Conservation (phyloP, 2,888 invertebrate genomes). For the Julus scanicus region DNA sequence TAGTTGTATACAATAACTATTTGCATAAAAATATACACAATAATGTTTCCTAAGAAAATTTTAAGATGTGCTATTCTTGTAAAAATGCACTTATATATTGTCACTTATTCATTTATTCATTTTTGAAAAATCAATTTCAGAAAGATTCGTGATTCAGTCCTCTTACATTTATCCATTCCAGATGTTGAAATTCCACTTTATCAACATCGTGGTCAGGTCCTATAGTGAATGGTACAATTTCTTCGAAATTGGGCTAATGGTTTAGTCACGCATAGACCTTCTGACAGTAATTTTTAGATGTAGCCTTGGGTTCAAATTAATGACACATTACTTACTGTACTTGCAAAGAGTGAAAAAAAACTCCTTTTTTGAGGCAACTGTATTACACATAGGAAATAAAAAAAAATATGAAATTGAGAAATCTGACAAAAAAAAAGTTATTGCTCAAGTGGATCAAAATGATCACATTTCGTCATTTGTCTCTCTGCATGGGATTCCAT, state of each 20-base stretch:
- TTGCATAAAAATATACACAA: no score
- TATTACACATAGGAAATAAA: constrained; percentile 9
- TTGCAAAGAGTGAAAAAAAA: not conserved
- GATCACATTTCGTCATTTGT: not conserved
- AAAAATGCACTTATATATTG: no score
- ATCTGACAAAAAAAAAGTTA: not conserved
- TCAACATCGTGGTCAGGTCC: not conserved
- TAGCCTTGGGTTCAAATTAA: not conserved
- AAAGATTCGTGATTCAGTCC: no score
- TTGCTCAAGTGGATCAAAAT: constrained; percentile 16
- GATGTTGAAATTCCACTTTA: no score
- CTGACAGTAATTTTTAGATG: not conserved
- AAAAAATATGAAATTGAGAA: constrained; percentile 8
- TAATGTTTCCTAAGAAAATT: no score
- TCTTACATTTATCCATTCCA: no score
- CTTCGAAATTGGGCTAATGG: constrained; percentile 19
- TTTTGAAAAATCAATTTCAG: no score
- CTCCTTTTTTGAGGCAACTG: not conserved
- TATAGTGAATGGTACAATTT: not conserved
- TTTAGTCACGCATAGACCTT: not conserved
- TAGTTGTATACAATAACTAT: no score
- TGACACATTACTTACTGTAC: not conserved
- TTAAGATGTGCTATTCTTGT: no score
- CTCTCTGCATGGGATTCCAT: constrained; percentile 23
- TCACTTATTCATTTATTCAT: no score